Base-by-base conservation (phyloP, 2,113 vertebrate genomes). In the Atlantisia rogersi region DNA sequence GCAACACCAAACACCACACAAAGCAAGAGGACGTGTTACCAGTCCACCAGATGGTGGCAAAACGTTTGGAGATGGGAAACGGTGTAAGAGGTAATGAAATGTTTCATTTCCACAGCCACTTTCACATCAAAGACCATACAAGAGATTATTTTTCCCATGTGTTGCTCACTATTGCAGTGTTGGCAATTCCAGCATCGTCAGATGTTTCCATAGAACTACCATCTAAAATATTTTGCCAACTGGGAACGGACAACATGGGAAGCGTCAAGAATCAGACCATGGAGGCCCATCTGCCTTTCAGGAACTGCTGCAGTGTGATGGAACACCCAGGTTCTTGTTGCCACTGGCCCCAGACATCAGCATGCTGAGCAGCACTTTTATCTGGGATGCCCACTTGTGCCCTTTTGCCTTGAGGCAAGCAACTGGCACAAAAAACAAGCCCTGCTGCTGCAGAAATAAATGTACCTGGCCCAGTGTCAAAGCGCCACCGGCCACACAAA, bases 311-410 rank as follows among this genome's bases (percentile, higher is more conserved):
- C n/a, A 19, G 16, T 0, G 20, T 4, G 40, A 71, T 3, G 40
- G 2, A 73, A 58, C 50, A 22, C 50, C 56, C n/a, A 18, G 7
- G 0, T 10, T 11, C 55, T 3, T 11, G 24, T 4, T 22, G 5
- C 39, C 5, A 11, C 17, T 5, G 63, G 22, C 17, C 26, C 0
- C 0, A 52, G 31, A 0, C 24, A 46, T 0, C 22, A 0, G 15
- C 6, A 0, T 6, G 56, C 75, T 4, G 28, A 67, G 58, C 75
- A 40, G 67, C 55, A 15, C 1, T 7, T 70, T 55, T 18, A 25
- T 16, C 8, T 6, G 26, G 20, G 24, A 29, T 1, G 1, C 10
- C 42, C 37, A 6, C 2, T 39, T 8, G 25, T 1, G 50, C 14
- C 7, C 63, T 11, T 39, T 31, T 32, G 39, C 12, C 19, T 19